These are phyloP conservation scores for Martes martes DNA, from an alignment of 2,113 vertebrate species.

Conservation along the genomic window DNA sequence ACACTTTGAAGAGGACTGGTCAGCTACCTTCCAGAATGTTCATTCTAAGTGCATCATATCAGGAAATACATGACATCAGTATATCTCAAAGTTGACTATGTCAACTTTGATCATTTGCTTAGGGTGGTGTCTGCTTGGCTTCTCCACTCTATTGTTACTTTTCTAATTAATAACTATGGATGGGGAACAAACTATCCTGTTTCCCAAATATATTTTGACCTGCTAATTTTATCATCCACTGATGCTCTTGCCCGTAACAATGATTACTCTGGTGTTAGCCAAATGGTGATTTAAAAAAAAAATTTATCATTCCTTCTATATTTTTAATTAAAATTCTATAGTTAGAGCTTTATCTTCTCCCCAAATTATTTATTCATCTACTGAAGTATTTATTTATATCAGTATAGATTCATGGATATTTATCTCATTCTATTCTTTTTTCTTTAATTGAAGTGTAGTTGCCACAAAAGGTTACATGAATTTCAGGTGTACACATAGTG, in stretches of 20 bases:
- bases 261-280: background rate
- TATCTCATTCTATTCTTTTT: background rate
- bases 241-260: background rate
- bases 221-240: background rate
- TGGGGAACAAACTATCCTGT: background rate
- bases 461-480: background rate
- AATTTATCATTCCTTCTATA: background rate
- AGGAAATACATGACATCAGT: background rate
- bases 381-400: background rate
- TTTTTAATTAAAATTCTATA: background rate
- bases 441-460: background rate
- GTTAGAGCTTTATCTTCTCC: background rate
- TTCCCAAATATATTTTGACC: background rate
- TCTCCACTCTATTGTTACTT: background rate
- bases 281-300: background rate
- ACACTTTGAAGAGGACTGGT: background rate
- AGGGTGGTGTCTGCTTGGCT: background rate
- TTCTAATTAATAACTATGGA: background rate
- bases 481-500: background rate
- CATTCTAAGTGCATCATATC: background rate
- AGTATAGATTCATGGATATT: background rate
- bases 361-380: background rate
- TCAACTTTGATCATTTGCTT: background rate
- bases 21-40: background rate
- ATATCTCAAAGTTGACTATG: background rate